Evolutionary conservation across 92 coral and sea anemone genomes (phyloP), one percentile per base, ranked within the genome.

Genomic region (Epizoanthus rinbou): DNA sequence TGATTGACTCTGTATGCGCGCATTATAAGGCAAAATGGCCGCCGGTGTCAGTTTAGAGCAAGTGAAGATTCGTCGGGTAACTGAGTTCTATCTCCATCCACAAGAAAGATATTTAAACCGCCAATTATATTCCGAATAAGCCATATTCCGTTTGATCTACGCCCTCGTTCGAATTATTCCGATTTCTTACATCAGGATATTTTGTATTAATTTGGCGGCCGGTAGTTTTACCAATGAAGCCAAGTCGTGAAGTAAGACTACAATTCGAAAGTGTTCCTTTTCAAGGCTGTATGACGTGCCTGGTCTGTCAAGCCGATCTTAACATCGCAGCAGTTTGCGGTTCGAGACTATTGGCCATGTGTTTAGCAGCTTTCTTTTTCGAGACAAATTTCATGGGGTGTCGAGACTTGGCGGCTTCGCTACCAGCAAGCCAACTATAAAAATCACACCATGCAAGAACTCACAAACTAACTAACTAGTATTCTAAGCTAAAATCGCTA

Each of bases 361-460:
- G 71, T 41, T 22, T 78, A 28, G 57, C 57, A 60, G 82, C 58
- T 63, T 78, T 78, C 82, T 78, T 22, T 78, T 37, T 60, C 23
- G 16, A 62, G 52, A 60, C 43, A 72, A 60, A 60, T 78, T 78
- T 78, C 82, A 78, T 24, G 82, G 82, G 82, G 82, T 45, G 82
- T 19, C 82, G 70, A 78, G 82, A 78, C 82, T 41, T 22, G 16
- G 10, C 56, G 82, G 71, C 82, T 63, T 78, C 82, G 43, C 37
- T n/a, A 78, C 70, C 82, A 60, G 64, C 82, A 23, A 62, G 57
- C 24, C 71, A 37, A 28, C 82, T 75, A 78, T 78, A 78, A 78
- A 78, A 63, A n/a, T 78, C 82, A 8, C 82, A 41, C 71, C 71
- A 78, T 78, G 82, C 43, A 62, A n/a, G 39, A 62, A 10, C 56